Evolutionary conservation across 2,888 invertebrate genomes (phyloP), one percentile per base, ranked within the genome.

Genomic region (Polietes domitor): DNA sequence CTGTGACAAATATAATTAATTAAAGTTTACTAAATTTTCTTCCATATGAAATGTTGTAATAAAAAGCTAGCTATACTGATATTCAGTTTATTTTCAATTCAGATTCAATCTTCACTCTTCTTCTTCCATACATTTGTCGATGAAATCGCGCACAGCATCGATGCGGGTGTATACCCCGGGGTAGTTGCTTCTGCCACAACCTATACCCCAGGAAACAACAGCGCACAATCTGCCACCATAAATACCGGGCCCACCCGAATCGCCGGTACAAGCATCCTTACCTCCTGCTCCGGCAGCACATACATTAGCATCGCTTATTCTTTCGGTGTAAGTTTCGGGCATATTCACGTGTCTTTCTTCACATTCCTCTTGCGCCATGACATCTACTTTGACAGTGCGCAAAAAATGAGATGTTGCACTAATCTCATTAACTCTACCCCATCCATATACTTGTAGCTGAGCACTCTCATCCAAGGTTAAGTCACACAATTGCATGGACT

Each of bases 81-180:
- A n/a, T n/a, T n/a, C n/a, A n/a, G n/a, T n/a, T n/a, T n/a, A n/a
- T n/a, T n/a, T n/a, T n/a, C n/a, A n/a, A n/a, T n/a, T n/a, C n/a
- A n/a, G n/a, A n/a, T n/a, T n/a, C n/a, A n/a, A n/a, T n/a, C n/a
- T n/a, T n/a, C n/a, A n/a, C n/a, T n/a, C n/a, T n/a, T n/a, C n/a
- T n/a, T n/a, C n/a, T n/a, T n/a, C n/a, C n/a, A n/a, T n/a, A n/a
- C n/a, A 32, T 32, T 65, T 12, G 17, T 65, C 41, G 10, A 65
- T 68, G 24, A 68, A 68, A 43, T 68, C 41, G 15, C 68, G 41
- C 21, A 43, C 41, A 4, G 37, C 21, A 68, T 68, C 43, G n/a
- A 68, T 68, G 9, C 68, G 37, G 12, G 21, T 10, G 90, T 96
- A 96, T 4, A 97, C 96, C 0, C 96, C 96, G 0, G 96, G 96